Evolutionary conservation across 2,797 vertebrate species (phyloP).

Genomic region (Mormyrus hasselquistii): DNA sequence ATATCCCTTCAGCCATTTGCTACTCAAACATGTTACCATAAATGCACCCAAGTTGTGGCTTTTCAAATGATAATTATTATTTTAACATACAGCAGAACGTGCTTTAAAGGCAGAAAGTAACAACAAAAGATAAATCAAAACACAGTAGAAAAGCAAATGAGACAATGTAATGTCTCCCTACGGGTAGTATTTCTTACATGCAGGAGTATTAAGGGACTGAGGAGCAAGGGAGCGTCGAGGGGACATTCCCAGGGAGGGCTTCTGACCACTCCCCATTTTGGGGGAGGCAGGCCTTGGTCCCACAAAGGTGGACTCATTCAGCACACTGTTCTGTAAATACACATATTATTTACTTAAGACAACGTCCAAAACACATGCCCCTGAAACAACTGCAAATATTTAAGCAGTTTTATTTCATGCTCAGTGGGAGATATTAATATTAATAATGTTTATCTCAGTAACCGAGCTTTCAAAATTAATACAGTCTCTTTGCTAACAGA

Average conservation of each 20-base stretch:
- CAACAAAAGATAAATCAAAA: not conserved
- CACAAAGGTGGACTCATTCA: slow-evolving; percentile 41
- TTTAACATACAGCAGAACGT: not conserved
- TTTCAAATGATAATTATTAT: not conserved
- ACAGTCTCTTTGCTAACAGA: not conserved
- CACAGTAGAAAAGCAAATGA: not conserved
- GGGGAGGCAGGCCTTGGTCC: slow-evolving; percentile 44
- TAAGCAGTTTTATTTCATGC: not conserved
- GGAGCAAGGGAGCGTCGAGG: slow-evolving; percentile 37
- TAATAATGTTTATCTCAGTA: not conserved
- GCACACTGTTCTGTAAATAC: slow-evolving; percentile 46
- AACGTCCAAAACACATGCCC: not conserved
- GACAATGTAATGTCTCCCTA: not conserved
- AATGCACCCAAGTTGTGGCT: not conserved
- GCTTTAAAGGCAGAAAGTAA: not conserved
- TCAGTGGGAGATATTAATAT: not conserved
- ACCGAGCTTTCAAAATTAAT: not conserved
- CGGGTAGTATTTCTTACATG: slow-evolving; percentile 31
- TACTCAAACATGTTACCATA: slow-evolving; percentile 48
- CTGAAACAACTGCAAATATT: not conserved
- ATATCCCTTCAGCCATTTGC: not conserved
- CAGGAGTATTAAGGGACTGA: slow-evolving; percentile 27
- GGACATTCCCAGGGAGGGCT: slow-evolving; percentile 40
- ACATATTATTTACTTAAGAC: slow-evolving; percentile 2
- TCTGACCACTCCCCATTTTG: slow-evolving; percentile 36